Conservation (phyloP, 2,888 invertebrate genomes). For the Cheilosia scutellata region DNA sequence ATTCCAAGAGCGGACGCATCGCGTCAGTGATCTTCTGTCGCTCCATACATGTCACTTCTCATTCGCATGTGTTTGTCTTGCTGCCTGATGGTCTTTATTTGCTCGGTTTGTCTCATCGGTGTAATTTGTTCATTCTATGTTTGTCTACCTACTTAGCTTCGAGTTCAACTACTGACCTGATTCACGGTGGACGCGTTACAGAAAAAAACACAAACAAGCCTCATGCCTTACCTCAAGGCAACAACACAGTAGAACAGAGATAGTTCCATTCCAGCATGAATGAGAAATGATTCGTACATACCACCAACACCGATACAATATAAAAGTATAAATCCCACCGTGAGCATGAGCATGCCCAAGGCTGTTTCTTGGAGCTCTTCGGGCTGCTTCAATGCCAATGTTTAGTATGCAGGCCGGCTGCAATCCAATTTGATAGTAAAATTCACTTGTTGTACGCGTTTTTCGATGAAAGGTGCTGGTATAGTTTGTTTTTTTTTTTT, state of each 20-base stretch:
- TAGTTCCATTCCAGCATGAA: slow-evolving; percentile 20
- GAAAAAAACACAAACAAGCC: slow-evolving; percentile 38
- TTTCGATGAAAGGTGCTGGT: slow-evolving; percentile 51
- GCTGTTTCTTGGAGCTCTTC: slow-evolving; percentile 64
- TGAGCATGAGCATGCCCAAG: slow-evolving; percentile 45
- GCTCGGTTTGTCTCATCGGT: slow-evolving; percentile 34
- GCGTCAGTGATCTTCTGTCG: slow-evolving; percentile 47
- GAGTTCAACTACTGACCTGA: slow-evolving; percentile 73
- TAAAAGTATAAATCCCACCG: neutral
- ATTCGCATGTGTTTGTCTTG: slow-evolving; percentile 24
- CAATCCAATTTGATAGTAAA: slow-evolving; percentile 42
- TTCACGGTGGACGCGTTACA: slow-evolving; percentile 58
- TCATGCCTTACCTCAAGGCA: slow-evolving; percentile 56
- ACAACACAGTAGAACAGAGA: slow-evolving; percentile 49
- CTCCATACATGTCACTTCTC: slow-evolving; percentile 59
- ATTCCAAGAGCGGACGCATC: slow-evolving; percentile 36
- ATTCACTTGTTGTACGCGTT: slow-evolving; percentile 57
- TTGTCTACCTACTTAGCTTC: slow-evolving; percentile 20
- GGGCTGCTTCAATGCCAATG: slow-evolving; percentile 59
- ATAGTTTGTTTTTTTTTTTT: slow-evolving; percentile 31
- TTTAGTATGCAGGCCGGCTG: slow-evolving; percentile 62
- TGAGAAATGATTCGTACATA: slow-evolving; percentile 35
- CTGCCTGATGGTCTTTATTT: slow-evolving; percentile 8
- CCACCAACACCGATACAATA: neutral
- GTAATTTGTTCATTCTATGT: slow-evolving; percentile 40